Evolutionary conservation across 1,140 invertebrate species (phyloP).

Genomic region (Macrotrachela quadricornifera): DNA sequence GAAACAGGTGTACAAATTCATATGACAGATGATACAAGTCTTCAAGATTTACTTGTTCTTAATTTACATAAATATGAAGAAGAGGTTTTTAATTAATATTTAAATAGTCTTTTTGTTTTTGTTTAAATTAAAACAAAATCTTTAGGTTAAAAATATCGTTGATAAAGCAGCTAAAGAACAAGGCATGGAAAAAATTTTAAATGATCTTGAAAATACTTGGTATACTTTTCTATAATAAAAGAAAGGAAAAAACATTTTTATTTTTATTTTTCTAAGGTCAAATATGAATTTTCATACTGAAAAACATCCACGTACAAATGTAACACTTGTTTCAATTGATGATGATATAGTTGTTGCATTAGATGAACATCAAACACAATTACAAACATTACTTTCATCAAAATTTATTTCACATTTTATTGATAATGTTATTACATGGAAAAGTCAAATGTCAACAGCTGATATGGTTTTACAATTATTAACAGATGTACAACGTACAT

Average conservation of each 20-base stretch:
- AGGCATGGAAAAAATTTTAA: neutral
- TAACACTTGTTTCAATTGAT: neutral
- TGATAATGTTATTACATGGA: neutral
- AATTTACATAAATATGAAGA: neutral
- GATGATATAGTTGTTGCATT: neutral
- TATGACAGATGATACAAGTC: neutral
- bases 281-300: too few species aligned
- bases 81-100: too few species aligned
- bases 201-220: neutral
- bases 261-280: too few species aligned
- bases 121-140: too few species aligned
- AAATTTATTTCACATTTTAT: neutral
- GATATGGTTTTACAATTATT: neutral
- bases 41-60: neutral
- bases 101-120: too few species aligned
- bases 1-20: neutral
- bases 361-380: neutral
- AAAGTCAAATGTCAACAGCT: neutral
- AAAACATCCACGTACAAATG: neutral
- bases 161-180: neutral
- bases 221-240: too few species aligned
- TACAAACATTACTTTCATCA: neutral
- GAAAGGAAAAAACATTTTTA: too few species aligned
- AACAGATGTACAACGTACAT: constrained; percentile 44
- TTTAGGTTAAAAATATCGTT: neutral